Evolutionary conservation across 2,888 invertebrate genomes (phyloP), one percentile per base, ranked within the genome.

Genomic region (Cryptus armator): DNA sequence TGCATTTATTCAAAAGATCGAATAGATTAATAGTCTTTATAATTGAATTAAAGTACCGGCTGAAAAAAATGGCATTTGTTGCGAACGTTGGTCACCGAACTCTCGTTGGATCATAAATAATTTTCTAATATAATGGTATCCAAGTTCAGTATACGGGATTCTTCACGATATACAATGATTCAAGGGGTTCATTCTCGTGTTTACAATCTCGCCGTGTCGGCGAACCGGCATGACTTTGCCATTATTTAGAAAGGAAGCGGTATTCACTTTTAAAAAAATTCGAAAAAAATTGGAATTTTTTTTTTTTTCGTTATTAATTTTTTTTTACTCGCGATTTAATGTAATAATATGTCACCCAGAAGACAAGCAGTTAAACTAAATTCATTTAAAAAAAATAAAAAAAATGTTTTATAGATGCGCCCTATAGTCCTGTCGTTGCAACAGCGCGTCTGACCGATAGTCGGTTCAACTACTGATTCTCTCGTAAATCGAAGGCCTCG

Each of bases 41-140:
- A n/a, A 56, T 67, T 10, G 29, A 56, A 56, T 24, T 24, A 3
- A 24, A 24, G 24, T 24, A 24, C 2, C 24, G 24, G 2, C 24
- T 24, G n/a, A 2, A 24, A 24, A 24, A 24, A 24, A 24, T 24
- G 24, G 3, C 2, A 24, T 24, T 24, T 24, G 24, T 24, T 24
- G 24, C 24, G 24, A 59, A 48, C 29, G 51, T 66, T 83, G 84
- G 84, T 86, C 87, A 84, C 29, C 75, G 85, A 87, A 84, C 84
- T 82, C 78, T 16, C 44, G 64, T 24, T 3, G 24, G 19, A 1
- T 24, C 2, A 24, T 24, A 24, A 24, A 24, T 24, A 24, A 24
- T 24, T 24, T 24, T 24, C 24, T 24, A 24, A 24, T 24, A 3
- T 3, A 24, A 5, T 43, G 56, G 19, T 44, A 46, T 14, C 24